A percentile compares a stretch with the other conserved stretches of the same genome.
Evolutionary conservation across 2,113 vertebrate species (phyloP).

Genomic region (Entelurus aequoreus): DNA sequence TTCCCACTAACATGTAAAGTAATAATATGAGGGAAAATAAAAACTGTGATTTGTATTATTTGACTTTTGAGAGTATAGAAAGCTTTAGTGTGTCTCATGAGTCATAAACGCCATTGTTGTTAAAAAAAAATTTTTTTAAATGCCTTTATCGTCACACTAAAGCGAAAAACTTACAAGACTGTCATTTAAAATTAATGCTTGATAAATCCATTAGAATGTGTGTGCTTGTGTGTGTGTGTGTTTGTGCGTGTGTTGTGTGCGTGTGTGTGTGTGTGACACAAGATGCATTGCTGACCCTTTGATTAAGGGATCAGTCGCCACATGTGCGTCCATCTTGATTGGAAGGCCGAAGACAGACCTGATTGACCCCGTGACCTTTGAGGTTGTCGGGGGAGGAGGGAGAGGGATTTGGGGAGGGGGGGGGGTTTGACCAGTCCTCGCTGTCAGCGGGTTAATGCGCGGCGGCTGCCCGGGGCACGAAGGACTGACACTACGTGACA

Average conservation of each 20-base stretch:
- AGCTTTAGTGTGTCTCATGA: background rate
- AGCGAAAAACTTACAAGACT: constrained; percentile 34
- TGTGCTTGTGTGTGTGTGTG: constrained; percentile 23
- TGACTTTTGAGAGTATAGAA: background rate
- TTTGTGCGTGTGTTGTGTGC: too few species aligned
- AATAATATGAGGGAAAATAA: too few species aligned
- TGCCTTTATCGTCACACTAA: constrained; percentile 18
- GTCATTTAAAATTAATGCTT: constrained; percentile 30
- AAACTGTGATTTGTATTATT: background rate
- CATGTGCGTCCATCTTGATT: constrained; percentile 85
- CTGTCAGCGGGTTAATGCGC: constrained; percentile 88
- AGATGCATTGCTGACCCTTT: constrained; percentile 59
- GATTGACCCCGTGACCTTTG: constrained; percentile 89
- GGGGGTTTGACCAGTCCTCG: constrained; percentile 70
- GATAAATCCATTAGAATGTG: constrained; percentile 62
- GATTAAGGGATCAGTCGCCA: constrained; percentile 74
- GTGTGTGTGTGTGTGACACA: constrained; percentile 33
- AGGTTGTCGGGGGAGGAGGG: constrained; percentile 49
- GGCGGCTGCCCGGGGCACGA: constrained; percentile 85
- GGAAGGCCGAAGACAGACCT: constrained; percentile 81
- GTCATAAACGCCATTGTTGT: constrained; percentile 17
- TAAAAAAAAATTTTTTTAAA: background rate
- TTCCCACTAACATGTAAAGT: too few species aligned
- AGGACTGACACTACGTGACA: constrained; percentile 82
- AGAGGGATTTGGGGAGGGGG: too few species aligned